Evolutionary conservation across 2,113 vertebrate species (phyloP).

Genomic region (Oryctolagus cuniculus): DNA sequence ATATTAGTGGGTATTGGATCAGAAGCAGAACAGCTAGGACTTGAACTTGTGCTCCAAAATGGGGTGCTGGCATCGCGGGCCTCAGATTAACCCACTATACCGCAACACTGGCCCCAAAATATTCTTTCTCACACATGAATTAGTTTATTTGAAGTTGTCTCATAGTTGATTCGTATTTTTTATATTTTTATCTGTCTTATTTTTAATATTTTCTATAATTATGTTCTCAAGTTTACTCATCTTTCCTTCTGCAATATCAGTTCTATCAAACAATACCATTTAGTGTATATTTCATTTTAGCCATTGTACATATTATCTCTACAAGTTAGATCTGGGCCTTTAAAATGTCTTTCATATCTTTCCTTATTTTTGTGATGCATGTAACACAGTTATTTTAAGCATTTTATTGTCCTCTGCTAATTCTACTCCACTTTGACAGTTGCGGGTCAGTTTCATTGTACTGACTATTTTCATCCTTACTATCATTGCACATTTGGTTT

Average conservation of each 20-base stretch:
- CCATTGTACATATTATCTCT: neutral
- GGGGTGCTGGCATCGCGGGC: too few species aligned
- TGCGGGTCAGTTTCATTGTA: neutral
- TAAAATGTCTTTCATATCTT: neutral
- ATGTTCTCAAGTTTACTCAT: neutral
- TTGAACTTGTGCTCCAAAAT: too few species aligned
- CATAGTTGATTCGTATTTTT: neutral
- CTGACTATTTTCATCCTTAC: neutral
- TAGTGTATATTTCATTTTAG: neutral
- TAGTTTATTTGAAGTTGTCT: neutral
- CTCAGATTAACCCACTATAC: too few species aligned
- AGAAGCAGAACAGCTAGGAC: too few species aligned
- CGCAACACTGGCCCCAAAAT: neutral
- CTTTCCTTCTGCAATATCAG: neutral
- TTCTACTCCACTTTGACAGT: neutral
- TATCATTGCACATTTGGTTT: neutral
- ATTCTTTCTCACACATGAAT: conserved; percentile 27
- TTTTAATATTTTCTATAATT: conserved; percentile 49
- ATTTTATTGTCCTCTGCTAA: neutral
- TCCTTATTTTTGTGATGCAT: neutral
- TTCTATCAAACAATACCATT: neutral
- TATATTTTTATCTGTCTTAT: neutral
- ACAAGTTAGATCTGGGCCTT: conserved; percentile 9
- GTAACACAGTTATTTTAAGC: neutral
- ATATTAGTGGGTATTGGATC: too few species aligned